Base-by-base conservation (phyloP, 2,797 vertebrate genomes). In the Rhyacichthys aspro region DNA sequence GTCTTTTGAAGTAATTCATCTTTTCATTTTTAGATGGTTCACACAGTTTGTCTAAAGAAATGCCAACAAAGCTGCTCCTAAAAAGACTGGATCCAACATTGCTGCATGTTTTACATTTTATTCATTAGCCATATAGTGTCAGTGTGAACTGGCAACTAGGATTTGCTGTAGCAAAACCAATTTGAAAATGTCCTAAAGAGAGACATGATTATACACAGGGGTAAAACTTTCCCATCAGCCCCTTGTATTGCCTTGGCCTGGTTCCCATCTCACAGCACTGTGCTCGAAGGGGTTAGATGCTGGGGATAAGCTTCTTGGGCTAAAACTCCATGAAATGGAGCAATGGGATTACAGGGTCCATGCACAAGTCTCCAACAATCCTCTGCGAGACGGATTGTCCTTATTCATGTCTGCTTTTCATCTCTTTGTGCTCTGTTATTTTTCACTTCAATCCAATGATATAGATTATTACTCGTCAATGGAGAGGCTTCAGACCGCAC, bases 271-370 rank as follows among this genome's bases (percentile, higher is more conserved):
- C 88, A 84, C 91, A 28, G 23, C 90, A 94, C 93, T 93, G 90
- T 95, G 91, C 23, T 28, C 87, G 91, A 91, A 32, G 86, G 87
- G 89, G 81, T 89, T 90, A 91, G 83, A 81, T 91, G 74, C 81
- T 63, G 63, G 82, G 87, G 92, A 94, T 95, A 94, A 86, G 88
- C 80, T 88, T 86, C 81, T 83, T 76, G 89, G 71, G 84, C 79
- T 94, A 93, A 94, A 95, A 93, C 86, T 88, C 92, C 90, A 93
- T 96, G 94, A 95, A 96, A 95, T 93, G 86, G 80, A 92, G 90
- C 89, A 95, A 93, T 91, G 84, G 92, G 94, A 95, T 95, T 94
- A 94, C 70, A 70, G 83, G 71, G 53, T 91, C 88, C 86, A 74
- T 86, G 85, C 82, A 82, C 89, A 88, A 92, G 87, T 86, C 91